Base-by-base conservation (phyloP, 1,140 invertebrate species). In the Drosophila elegans region DNA sequence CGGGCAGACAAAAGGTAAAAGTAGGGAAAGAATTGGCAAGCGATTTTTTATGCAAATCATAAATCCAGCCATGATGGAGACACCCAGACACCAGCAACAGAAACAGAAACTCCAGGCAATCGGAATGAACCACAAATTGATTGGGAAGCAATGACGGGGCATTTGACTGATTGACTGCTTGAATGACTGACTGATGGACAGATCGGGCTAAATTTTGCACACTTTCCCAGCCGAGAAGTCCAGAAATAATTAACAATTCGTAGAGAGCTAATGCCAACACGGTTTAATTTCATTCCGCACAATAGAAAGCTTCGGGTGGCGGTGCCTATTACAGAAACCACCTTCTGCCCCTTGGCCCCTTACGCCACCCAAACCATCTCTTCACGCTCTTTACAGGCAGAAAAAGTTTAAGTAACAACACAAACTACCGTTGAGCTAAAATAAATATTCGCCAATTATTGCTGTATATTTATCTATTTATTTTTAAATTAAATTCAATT, bases 21-120 rank as follows among this genome's bases (percentile, higher is more conserved):
- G 85, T 90, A 84, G 62, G 39, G 62, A 79, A 64, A 90, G 78
- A 90, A 90, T 90, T 84, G 85, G 59, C 77, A 78, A 80, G 60
- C 78, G 74, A 81, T 81, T 84, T 88, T 88, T 88, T 88, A 85
- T 89, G 84, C 84, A 89, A 89, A 89, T 89, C 84, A 89, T 89
- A 89, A 84, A 90, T 73, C 62, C 48, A 80, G 69, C 68, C 66
- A 64, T 57, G 29, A 76, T 67, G 57, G 66, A 83, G 75, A 84
- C 80, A 88, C 68, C 62, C 60, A 49, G 63, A 34, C 42, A 48
- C 56, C 57, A 36, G 4, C 39, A 39, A 7, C 59, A 71, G 61
- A 74, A 63, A 60, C 59, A 78, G 62, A 74, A 61, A 68, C 64
- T n/a, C 21, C n/a, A 38, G 44, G 42, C 63, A 54, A 73, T 73